A percentile compares a stretch with the other conserved stretches of the same genome.
These are phyloP conservation scores for Sebastes goodei DNA, from an alignment of 2,797 vertebrate genomes.

Conservation along the genomic window DNA sequence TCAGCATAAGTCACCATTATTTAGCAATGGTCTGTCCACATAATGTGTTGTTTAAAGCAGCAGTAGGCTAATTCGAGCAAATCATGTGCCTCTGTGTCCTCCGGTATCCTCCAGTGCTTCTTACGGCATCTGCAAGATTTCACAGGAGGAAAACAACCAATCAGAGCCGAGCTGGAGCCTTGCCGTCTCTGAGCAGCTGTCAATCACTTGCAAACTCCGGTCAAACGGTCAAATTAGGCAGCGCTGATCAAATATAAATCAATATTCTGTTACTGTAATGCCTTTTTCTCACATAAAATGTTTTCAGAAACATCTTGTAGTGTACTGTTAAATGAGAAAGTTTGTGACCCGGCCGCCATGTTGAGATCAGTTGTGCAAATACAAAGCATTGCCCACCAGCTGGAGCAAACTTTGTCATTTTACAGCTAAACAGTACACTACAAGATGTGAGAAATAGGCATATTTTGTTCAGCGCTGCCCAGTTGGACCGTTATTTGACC, in stretches of 20 bases:
- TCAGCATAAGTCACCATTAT: not conserved
- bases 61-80: not conserved
- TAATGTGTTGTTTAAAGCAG: not conserved
- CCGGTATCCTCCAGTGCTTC: not conserved
- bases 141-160: too few relatives aligned
- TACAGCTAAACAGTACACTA: not conserved
- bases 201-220: accelerated
- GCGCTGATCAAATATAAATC: too few relatives aligned
- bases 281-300: too few relatives aligned
- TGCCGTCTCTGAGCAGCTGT: not conserved
- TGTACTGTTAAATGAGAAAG: too few relatives aligned
- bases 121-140: not conserved
- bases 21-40: not conserved
- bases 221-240: too few relatives aligned
- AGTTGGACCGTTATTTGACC: not conserved
- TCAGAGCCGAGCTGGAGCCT: not conserved
- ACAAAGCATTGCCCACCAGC: not conserved
- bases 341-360: too few relatives aligned
- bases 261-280: too few relatives aligned
- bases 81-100: not conserved
- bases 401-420: not conserved
- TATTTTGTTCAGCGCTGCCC: not conserved
- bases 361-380: not conserved
- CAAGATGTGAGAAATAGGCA: not conserved
- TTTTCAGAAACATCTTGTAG: too few relatives aligned